These are phyloP conservation scores for Neoarius graeffei DNA, from an alignment of 2,113 vertebrate genomes.

Conservation along the genomic window DNA sequence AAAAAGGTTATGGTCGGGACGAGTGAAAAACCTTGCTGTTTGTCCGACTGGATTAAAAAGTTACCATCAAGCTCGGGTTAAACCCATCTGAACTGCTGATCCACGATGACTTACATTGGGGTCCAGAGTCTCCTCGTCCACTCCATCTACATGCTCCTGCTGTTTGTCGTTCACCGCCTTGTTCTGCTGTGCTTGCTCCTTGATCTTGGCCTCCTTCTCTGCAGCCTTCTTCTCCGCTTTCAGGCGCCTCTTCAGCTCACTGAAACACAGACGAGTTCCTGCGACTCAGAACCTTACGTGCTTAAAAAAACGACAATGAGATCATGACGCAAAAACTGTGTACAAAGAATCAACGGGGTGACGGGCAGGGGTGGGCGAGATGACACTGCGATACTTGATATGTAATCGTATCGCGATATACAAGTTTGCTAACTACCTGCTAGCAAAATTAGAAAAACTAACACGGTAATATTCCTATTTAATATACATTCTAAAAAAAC, in stretches of 20 bases:
- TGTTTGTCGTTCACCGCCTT: constrained; percentile 62
- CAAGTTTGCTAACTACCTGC: neutral
- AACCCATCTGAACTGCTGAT: neutral
- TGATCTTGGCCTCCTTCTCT: constrained; percentile 89
- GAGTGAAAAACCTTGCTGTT: no score
- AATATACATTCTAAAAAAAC: neutral
- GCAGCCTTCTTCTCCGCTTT: constrained; percentile 92
- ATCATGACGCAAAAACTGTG: neutral
- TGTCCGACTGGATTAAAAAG: no score
- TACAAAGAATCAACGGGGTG: neutral
- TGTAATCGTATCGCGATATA: neutral
- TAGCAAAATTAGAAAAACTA: neutral
- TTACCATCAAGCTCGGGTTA: no score
- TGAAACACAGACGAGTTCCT: constrained; percentile 55
- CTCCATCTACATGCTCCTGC: constrained; percentile 52
- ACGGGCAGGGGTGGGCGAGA: neutral
- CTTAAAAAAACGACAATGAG: neutral
- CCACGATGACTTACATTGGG: constrained; percentile 82
- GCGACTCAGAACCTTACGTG: neutral
- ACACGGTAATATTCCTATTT: neutral
- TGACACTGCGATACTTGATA: neutral
- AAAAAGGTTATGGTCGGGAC: no score
- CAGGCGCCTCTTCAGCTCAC: constrained; percentile 92
- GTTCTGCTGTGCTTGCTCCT: constrained; percentile 77
- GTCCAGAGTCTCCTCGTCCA: constrained; percentile 90